A percentile compares a stretch with the other conserved stretches of the same genome.
Evolutionary conservation across 1,140 invertebrate species (phyloP).

Genomic region (Bombus terrestris): DNA sequence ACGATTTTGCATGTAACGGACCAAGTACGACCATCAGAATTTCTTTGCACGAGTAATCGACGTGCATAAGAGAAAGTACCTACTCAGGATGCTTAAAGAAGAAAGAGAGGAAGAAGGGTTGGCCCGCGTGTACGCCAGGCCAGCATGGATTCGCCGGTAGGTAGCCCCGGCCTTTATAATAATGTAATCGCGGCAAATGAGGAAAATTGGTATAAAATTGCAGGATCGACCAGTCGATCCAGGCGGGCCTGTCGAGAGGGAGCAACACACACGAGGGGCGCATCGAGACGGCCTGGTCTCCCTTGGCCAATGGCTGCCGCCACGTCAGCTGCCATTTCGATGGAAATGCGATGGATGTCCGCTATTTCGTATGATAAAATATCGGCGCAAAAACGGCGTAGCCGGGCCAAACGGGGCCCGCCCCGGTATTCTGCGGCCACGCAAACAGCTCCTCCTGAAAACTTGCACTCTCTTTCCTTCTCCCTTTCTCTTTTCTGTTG

Average conservation of each 20-base stretch:
- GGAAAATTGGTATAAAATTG: constrained; percentile 83
- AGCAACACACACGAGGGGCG: constrained; percentile 22
- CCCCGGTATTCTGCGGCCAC: constrained; percentile 58
- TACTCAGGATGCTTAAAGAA: background rate
- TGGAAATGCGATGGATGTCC: constrained; percentile 81
- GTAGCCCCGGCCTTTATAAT: constrained; percentile 69
- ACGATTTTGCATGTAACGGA: background rate
- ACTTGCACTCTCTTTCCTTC: constrained; percentile 43
- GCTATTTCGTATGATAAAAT: constrained; percentile 81
- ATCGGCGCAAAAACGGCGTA: constrained; percentile 71
- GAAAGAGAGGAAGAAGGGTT: no score
- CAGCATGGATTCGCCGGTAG: constrained; percentile 57
- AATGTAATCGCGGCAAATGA: constrained; percentile 79
- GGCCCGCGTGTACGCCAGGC: background rate
- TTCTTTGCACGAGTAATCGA: background rate
- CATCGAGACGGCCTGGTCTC: constrained; percentile 44
- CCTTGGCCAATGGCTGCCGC: constrained; percentile 74
- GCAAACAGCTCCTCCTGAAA: constrained; percentile 54
- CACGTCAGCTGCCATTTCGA: constrained; percentile 79
- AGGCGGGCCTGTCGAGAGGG: constrained; percentile 57
- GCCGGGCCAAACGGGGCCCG: constrained; percentile 62
- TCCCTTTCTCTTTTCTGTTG: background rate
- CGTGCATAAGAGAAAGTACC: background rate
- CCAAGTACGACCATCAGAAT: no score
- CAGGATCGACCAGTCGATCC: constrained; percentile 75